Base-by-base conservation (phyloP, 2,888 invertebrate species). In the Eilema sororculum region DNA sequence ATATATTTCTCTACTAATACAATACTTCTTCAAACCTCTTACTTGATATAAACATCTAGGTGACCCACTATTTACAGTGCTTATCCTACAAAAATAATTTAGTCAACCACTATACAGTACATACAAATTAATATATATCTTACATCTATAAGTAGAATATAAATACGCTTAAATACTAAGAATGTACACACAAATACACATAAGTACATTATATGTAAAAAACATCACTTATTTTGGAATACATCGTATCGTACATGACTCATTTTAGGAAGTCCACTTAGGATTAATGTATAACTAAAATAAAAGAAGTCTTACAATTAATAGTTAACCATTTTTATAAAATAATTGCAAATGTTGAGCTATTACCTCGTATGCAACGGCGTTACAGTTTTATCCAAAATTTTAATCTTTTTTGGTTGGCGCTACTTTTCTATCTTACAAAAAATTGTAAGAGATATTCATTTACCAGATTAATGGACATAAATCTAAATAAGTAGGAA, bases 51-150 rank as follows among this genome's bases (percentile, higher is more conserved):
- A 92, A 93, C 90, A 89, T 89, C 93, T 94, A 94, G 79, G 91
- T 93, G 91, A 88, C 81, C 87, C 84, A 82, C 72, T 94, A 94
- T 95, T 71, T 95, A 95, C 95, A 95, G 92, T 95, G 93, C 90
- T 93, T 93, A 95, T 71, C 81, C 95, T 94, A 95, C 89, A 95
- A 94, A 95, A 95, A 95, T 95, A 95, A 95, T 95, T 95, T 95
- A 95, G 84, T 92, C 87, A 89, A 92, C 89, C 89, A 88, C 92
- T 94, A 93, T 95, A 95, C 93, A 94, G 84, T 92, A 91, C 90
- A 89, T 93, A 93, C 91, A 93, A 83, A 84, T 86, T 85, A 69
- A 83, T 84, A 80, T 84, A 80, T 84, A 79, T 75, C 85, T 87
- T 86, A 80, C 74, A 80, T 83, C 88, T 79, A 86, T 72, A 76